Conservation (phyloP, 1,140 invertebrate genomes). For the Trypoxylus dichotomus region DNA sequence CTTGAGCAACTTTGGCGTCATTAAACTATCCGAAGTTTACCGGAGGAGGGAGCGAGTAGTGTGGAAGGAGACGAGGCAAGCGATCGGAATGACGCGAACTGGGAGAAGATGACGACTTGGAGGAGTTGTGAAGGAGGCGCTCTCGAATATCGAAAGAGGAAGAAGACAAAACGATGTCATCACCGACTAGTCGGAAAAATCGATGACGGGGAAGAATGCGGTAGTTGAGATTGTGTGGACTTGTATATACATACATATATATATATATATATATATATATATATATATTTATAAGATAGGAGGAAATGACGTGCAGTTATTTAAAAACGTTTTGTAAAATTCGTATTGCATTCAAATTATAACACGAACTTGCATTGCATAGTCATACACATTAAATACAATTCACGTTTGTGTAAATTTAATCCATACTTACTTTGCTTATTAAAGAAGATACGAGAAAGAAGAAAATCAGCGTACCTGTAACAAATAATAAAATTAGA, state of each 20-base stretch:
- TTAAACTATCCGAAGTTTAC: constrained; percentile 22
- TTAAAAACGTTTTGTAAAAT: no score
- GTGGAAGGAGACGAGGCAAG: neutral
- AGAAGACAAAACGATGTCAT: neutral
- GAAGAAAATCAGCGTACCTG: neutral
- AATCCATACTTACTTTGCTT: no score
- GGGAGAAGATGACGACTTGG: neutral
- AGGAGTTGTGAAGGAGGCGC: constrained; percentile 11
- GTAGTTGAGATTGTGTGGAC: neutral
- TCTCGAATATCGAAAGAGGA: neutral
- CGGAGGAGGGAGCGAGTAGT: neutral
- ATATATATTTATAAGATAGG: neutral
- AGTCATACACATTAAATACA: no score
- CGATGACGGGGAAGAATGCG: neutral
- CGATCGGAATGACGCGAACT: constrained; percentile 4
- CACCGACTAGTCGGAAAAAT: neutral
- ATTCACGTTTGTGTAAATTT: no score
- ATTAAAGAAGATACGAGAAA: no score
- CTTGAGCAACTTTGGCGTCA: constrained; percentile 14
- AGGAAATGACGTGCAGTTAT: no score
- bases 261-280: neutral
- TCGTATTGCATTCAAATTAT: no score
- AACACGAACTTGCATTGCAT: no score
- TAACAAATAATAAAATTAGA: neutral
- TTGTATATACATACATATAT: neutral